Conservation (phyloP, 2,113 vertebrate species). For the Syngnathus floridae region DNA sequence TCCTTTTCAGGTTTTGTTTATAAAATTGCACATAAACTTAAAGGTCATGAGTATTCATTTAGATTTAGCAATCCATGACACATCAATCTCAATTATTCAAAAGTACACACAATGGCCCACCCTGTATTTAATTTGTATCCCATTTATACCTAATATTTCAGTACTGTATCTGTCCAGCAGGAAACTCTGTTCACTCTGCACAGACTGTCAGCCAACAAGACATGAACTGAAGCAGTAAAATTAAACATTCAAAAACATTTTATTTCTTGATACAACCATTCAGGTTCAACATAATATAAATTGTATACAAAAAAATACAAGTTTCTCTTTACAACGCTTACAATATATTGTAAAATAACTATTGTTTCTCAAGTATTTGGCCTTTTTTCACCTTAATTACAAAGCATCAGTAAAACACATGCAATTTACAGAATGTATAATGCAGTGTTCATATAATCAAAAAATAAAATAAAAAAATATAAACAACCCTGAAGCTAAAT, state of each 20-base stretch:
- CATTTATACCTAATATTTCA: background rate
- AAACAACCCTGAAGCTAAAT: background rate
- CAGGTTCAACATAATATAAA: background rate
- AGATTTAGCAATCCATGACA: background rate
- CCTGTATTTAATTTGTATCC: background rate
- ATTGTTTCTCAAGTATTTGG: background rate
- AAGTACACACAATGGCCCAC: background rate
- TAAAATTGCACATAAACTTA: no score
- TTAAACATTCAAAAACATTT: background rate
- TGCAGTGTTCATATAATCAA: background rate
- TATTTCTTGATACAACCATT: background rate
- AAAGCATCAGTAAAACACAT: background rate
- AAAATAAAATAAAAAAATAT: background rate
- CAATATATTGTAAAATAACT: background rate
- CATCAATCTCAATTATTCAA: background rate
- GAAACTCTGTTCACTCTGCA: background rate
- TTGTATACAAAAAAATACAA: constrained; percentile 50
- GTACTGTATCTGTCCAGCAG: background rate
- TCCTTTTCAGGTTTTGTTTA: background rate
- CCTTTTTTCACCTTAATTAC: background rate
- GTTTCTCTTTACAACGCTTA: constrained; percentile 7
- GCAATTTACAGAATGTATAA: background rate
- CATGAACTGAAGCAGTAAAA: background rate
- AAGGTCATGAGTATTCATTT: no score
- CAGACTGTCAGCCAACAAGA: background rate